phyloP scores from a whole-genome alignment of 2,888 invertebrate genomes.

The Ophioninae sp. region DNA sequence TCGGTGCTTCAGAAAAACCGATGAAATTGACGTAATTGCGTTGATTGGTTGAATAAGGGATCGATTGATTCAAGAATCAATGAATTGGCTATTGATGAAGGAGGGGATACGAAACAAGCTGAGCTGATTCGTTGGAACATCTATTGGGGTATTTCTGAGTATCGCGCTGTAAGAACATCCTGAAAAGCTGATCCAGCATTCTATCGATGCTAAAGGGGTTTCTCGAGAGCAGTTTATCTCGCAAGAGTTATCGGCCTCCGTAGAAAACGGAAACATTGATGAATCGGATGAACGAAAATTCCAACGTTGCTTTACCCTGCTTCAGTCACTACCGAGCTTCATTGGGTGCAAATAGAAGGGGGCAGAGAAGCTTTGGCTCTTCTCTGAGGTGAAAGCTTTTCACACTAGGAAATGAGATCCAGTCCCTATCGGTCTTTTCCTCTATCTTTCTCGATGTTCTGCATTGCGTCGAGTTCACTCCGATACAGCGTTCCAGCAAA shows the following conservation, averaged over 20 bases:
- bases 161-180: not conserved
- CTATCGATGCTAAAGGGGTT: not conserved
- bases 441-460: slow-evolving; percentile 1
- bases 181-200: not conserved
- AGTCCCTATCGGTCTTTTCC: slow-evolving; percentile 6
- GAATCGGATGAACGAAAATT: not conserved
- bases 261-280: too few species aligned
- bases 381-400: slow-evolving; percentile 18
- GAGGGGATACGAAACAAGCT: not conserved
- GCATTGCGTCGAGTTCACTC: not conserved
- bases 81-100: not conserved
- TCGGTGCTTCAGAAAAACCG: not conserved
- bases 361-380: slow-evolving; percentile 14
- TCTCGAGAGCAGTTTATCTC: not conserved
- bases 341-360: not conserved
- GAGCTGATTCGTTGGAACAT: not conserved
- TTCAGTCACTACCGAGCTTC: not conserved
- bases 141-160: not conserved
- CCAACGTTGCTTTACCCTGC: not conserved
- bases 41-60: too few species aligned
- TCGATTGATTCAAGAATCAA: not conserved
- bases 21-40: too few species aligned
- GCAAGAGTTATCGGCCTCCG: too few species aligned
- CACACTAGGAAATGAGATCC: slow-evolving; percentile 29
- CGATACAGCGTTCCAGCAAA: not conserved